Evolutionary conservation across 2,113 vertebrate species (phyloP).

Genomic region (Narcine bancroftii): DNA sequence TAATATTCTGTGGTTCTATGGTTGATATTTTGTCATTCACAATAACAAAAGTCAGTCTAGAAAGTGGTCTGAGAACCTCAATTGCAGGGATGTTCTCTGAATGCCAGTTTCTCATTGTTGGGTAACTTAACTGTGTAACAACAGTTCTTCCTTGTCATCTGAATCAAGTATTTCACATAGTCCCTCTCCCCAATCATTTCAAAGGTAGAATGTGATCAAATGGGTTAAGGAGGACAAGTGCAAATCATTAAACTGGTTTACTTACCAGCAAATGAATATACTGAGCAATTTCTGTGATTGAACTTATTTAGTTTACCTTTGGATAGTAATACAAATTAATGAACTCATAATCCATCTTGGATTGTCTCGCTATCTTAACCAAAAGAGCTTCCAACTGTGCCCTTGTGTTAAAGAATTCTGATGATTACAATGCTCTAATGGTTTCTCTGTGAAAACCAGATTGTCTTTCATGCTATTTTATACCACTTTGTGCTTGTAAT

Average conservation of each 20-base stretch:
- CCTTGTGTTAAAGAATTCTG: not conserved
- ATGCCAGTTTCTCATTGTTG: not conserved
- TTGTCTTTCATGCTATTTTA: not conserved
- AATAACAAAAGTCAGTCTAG: not conserved
- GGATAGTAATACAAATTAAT: not conserved
- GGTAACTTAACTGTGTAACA: not conserved
- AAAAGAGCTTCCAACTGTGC: not conserved
- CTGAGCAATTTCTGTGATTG: not conserved
- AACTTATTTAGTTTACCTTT: not conserved
- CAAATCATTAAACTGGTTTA: not conserved
- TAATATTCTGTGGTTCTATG: too few relatives aligned
- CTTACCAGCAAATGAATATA: not conserved
- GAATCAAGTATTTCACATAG: not conserved
- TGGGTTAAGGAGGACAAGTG: not conserved
- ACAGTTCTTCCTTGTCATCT: not conserved
- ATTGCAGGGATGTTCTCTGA: not conserved
- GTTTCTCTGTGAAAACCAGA: not conserved
- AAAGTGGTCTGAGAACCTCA: not conserved
- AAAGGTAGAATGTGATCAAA: not conserved
- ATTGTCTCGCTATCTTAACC: not conserved
- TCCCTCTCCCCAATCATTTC: not conserved
- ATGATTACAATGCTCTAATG: not conserved
- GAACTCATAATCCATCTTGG: not conserved
- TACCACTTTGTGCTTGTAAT: not conserved
- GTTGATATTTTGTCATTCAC: not conserved